A percentile compares a stretch with the other conserved stretches of the same genome.
Evolutionary conservation across 2,888 invertebrate species (phyloP).

Genomic region (Microctonus brassicae): DNA sequence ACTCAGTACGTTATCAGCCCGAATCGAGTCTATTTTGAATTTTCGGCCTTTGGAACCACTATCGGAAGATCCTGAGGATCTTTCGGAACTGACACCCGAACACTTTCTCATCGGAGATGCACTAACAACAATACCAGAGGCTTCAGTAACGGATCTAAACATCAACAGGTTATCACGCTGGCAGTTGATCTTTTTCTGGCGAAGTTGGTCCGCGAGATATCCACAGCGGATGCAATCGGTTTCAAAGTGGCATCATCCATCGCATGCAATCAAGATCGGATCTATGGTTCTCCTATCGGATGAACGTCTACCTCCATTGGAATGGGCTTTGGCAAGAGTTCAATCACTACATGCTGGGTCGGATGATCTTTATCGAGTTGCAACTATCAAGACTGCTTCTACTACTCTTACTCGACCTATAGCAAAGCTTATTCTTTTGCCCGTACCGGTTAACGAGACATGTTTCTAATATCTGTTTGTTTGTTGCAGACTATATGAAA

Average conservation of each 20-base stretch:
- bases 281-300: slow-evolving; percentile 36
- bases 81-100: slow-evolving; percentile 48
- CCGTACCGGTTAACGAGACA: too few species aligned
- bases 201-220: slow-evolving; percentile 19
- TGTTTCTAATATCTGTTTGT: too few species aligned
- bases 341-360: slow-evolving; percentile 40
- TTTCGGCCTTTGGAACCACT: slow-evolving; percentile 46
- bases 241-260: slow-evolving; percentile 33
- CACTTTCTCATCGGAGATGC: slow-evolving; percentile 54
- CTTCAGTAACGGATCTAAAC: slow-evolving; percentile 39
- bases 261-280: slow-evolving; percentile 11
- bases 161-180: slow-evolving; percentile 25
- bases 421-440: slow-evolving; percentile 34
- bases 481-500: too few species aligned
- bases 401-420: slow-evolving; percentile 40
- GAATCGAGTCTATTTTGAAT: slow-evolving; percentile 46
- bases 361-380: slow-evolving; percentile 45
- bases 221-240: slow-evolving; percentile 16
- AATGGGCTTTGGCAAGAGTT: slow-evolving; percentile 47
- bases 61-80: slow-evolving; percentile 43
- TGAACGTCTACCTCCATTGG: slow-evolving; percentile 37
- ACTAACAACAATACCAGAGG: slow-evolving; percentile 31
- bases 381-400: slow-evolving; percentile 41
- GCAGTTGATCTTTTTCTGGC: slow-evolving; percentile 34
- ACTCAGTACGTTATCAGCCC: slow-evolving; percentile 42